phyloP scores from a whole-genome alignment of 2,797 vertebrate species.

The Manis crassicaudata region DNA sequence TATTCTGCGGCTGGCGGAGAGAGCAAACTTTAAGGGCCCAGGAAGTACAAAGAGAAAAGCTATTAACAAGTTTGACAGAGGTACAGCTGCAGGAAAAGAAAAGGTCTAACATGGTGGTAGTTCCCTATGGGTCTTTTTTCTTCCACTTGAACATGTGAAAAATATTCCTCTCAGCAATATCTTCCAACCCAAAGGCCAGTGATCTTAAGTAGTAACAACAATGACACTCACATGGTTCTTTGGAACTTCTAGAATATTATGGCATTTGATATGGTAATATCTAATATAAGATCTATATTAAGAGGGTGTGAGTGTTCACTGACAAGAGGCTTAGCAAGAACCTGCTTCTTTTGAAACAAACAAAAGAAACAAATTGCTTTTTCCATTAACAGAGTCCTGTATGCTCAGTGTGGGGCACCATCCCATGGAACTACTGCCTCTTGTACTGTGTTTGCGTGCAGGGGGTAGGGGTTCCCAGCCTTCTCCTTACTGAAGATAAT shows the following conservation, averaged over 20 bases:
- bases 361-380: not conserved
- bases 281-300: not conserved
- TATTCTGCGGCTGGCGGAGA: not conserved
- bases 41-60: not conserved
- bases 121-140: not conserved
- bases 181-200: conserved; percentile 9
- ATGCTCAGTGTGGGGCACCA: not conserved
- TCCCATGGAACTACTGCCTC: not conserved
- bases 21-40: not conserved
- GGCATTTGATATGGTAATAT: not conserved
- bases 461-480: not conserved
- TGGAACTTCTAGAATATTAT: not conserved
- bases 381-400: not conserved
- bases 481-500: not conserved
- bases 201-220: not conserved
- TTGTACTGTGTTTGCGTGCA: not conserved
- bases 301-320: not conserved
- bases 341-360: not conserved
- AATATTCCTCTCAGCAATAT: not conserved
- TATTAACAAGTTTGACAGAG: not conserved
- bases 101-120: not conserved
- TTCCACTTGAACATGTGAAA: not conserved
- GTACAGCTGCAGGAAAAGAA: not conserved
- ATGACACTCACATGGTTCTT: not conserved
- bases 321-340: not conserved